Base-by-base conservation (phyloP, 2,113 vertebrate genomes). In the Callaeas wilsoni region DNA sequence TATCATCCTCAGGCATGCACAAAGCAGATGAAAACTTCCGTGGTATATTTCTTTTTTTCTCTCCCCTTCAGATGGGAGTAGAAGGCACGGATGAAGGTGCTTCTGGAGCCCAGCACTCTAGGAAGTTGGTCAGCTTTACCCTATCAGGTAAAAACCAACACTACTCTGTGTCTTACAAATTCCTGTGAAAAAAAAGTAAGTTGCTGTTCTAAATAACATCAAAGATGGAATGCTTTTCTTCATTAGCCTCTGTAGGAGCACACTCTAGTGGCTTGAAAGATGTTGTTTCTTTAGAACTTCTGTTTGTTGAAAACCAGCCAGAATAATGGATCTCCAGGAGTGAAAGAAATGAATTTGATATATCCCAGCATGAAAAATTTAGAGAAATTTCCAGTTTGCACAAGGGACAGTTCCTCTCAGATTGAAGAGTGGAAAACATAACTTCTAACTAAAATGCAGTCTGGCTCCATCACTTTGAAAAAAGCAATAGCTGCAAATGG, bases 41-140 rank as follows among this genome's bases (percentile, higher is more conserved):
- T 81, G 64, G n/a, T 64, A 9, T 41, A 15, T 88, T 19, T 95
- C 1, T 13, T 71, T 62, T 95, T 55, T 87, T 77, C 59, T 6
- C 27, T 59, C 6, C 26, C 96, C 74, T 90, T 90, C 94, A 99
- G 99, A 98, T 98, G 97, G 98, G 98, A 86, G 98, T 97, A 77
- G 99, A 99, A 92, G 98, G 99, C 32, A 96, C 97, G 13, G 97
- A 98, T 59, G 99, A 99, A 52, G 98, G 98, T 94, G 98, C 98
- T 96, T 98, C 98, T 42, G 98, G 98, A 77, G 95, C 97, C 52
- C 99, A 99, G n/a, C 98, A 99, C 81, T 99, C 98, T 56, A 98
- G 99, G 41, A 99, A 99, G 96, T 98, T 99, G 46, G 98, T 99
- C 97, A 99, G 99, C 98, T 99, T 99, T 86, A 99, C 99, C 6